phyloP scores from a whole-genome alignment of 2,888 invertebrate species.

The Psylliodes chrysocephalus region DNA sequence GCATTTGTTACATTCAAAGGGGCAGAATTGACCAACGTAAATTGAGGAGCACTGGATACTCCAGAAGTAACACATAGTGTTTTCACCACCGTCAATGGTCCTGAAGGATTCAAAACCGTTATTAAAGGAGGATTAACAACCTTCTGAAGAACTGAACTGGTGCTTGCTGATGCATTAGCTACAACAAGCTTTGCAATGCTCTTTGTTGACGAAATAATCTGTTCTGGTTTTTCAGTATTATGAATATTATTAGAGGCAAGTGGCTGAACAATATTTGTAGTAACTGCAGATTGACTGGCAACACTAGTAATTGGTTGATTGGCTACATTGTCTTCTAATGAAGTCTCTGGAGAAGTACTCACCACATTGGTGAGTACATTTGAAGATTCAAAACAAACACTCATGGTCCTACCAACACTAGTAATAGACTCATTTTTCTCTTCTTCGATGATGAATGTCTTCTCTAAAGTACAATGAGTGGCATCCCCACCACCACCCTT shows the following conservation, averaged over 20 bases:
- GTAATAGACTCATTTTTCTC: slow-evolving; percentile 49
- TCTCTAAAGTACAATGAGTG: slow-evolving; percentile 11
- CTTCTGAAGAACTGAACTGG: slow-evolving; percentile 52
- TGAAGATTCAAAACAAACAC: slow-evolving; percentile 59
- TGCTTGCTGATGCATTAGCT: slow-evolving; percentile 45
- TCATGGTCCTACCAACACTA: slow-evolving; percentile 56
- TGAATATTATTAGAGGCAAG: slow-evolving; percentile 29
- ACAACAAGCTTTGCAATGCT: slow-evolving; percentile 55
- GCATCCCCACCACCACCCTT: slow-evolving; percentile 57
- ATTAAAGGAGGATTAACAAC: slow-evolving; percentile 59
- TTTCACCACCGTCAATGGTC: slow-evolving; percentile 62
- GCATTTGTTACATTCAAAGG: slow-evolving; percentile 57
- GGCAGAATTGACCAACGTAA: slow-evolving; percentile 60
- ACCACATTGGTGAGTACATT: slow-evolving; percentile 53
- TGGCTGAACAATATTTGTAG: slow-evolving; percentile 33
- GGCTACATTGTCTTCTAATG: slow-evolving; percentile 20
- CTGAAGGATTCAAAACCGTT: slow-evolving; percentile 61
- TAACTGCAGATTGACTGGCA: slow-evolving; percentile 33
- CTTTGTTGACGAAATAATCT: slow-evolving; percentile 38
- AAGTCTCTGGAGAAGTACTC: slow-evolving; percentile 29
- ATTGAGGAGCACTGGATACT: slow-evolving; percentile 58
- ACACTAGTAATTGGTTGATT: slow-evolving; percentile 26
- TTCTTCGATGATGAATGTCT: slow-evolving; percentile 1
- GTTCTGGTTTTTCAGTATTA: slow-evolving; percentile 31
- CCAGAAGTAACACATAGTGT: slow-evolving; percentile 59